Base-by-base conservation (phyloP, 2,113 vertebrate genomes). In the Salminus brasiliensis region DNA sequence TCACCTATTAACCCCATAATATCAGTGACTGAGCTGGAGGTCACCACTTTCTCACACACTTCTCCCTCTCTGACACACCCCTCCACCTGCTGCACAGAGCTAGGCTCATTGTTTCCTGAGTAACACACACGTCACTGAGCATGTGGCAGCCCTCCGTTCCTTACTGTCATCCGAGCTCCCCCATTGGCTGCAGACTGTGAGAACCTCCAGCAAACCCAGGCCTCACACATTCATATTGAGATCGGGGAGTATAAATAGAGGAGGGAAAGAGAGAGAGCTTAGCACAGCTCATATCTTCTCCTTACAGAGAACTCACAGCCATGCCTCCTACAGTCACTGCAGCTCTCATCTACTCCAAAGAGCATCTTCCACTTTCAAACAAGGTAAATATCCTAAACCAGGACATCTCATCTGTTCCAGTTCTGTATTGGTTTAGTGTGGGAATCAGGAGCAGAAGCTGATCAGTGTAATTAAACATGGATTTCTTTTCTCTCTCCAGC, bases 41-140 rank as follows among this genome's bases (percentile, higher is more conserved):
- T 4, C 9, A 39, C 4, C 4, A 87, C 87, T 92, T 93, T 93
- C 92, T 92, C 92, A 93, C 88, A 90, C 91, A 90, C n/a, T 80
- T 55, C 78, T 67, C 80, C 73, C 69, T 55, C 43, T 72, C 36
- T 32, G 60, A 78, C 43, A 16, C 85, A 88, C 88, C 88, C 59
- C 89, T 91, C 88, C 93, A 94, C 91, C 93, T 94, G 93, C 91
- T 93, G 91, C 89, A 89, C 55, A 47, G 78, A 85, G 73, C 72
- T 7, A 12, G 10, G 30, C 30, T 36, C 30, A 78, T 87, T 87
- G 83, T 82, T 68, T 73, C n/a, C 63, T 43, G 66, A 73, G 77
- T 53, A 75, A 79, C 53, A 66, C 72, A 69, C 53, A 68, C 29
- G 62, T 80, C 57, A 84, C 55, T 76, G 60, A 79, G 72, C 79